Base-by-base conservation (phyloP, 2,113 vertebrate species). In the Sylvietta virens region DNA sequence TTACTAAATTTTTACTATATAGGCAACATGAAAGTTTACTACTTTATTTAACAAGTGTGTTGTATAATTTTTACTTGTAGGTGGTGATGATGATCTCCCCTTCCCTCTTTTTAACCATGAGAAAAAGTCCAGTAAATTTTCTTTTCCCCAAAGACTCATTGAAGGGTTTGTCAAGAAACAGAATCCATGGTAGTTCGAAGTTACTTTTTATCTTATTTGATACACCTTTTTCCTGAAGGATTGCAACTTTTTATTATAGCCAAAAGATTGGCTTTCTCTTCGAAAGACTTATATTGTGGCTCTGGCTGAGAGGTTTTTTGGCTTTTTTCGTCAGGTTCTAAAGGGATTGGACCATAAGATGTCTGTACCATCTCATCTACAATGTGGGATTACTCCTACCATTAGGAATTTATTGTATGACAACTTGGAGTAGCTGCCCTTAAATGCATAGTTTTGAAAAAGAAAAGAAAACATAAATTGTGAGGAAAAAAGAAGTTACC, bases 181-280 rank as follows among this genome's bases (percentile, higher is more conserved):
- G 74, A 95, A 87, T 79, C 35, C 28, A 31, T 35, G 84, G 51
- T 82, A 31, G 62, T 71, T 94, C 60, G 61, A 77, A 95, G 95
- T 82, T 74, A 64, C 82, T 96, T 97, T 88, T 95, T 86, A 67
- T 84, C 66, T 73, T 92, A 62, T 79, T 92, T 93, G 73, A 96
- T 90, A 84, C 33, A 85, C 24, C 72, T 77, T 94, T 97, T 97
- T 88, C 76, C 81, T 92, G 71, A 88, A 92, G 67, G 70, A 69
- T 76, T 78, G 48, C 8, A 40, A 65, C 64, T 95, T 95, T 94
- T 93, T 87, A 33, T 81, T 90, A 58, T 51, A 93, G 89, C 53
- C 60, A 66, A 45, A 95, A 94, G 82, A 95, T 53, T 91, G 54
- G 45, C 69, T 97, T 98, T 86, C 42, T 65, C 81, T 95, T 96